Evolutionary conservation across 2,113 vertebrate species (phyloP), one percentile per base, ranked within the genome.

Genomic region (Oncorhynchus keta): DNA sequence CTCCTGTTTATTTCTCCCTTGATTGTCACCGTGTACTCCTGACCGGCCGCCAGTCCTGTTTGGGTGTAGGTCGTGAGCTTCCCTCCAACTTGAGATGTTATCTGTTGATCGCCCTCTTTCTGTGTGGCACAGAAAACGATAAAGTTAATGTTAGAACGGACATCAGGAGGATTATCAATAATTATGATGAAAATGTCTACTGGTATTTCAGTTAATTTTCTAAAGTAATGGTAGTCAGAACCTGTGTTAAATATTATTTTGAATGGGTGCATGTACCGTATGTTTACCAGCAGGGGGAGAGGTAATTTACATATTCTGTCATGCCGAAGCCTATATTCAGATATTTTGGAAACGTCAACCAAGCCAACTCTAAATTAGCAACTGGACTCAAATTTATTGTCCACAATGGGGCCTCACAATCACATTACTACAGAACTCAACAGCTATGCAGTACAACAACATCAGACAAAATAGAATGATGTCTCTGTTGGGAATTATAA

Each of bases 1-100:
- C 78, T 74, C 22, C 92, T 87, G 0, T 79, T 83, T 3, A 85
- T 81, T 78, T 93, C 87, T 5, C 94, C 94, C 2, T 72, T 79
- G 26, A 95, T 51, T 35, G 76, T 84, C 81, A 89, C 91, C 0
- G 20, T 85, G 84, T 94, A 95, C 61, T 89, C 84, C 84, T 94
- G 92, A 7, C 93, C 94, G 0, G 93, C 82, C 0, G 90, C 93
- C 79, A 95, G 84, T 0, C 94, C 94, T 0, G 71, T 89, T 84
- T 94, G 94, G 8, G 83, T 91, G 84, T 88, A 94, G 70, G 68
- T 72, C 72, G 66, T 90, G 35, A 84, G 72, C 9, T 79, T 20
- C 24, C 95, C 92, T 0, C 80, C 81, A 76, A 94, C 84, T 26
- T 76, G 83, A 0, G 70, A 45, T 0, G 64, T 76, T 9, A 93